Base-by-base conservation (phyloP, 2,888 invertebrate genomes). In the Lasius fuliginosus region DNA sequence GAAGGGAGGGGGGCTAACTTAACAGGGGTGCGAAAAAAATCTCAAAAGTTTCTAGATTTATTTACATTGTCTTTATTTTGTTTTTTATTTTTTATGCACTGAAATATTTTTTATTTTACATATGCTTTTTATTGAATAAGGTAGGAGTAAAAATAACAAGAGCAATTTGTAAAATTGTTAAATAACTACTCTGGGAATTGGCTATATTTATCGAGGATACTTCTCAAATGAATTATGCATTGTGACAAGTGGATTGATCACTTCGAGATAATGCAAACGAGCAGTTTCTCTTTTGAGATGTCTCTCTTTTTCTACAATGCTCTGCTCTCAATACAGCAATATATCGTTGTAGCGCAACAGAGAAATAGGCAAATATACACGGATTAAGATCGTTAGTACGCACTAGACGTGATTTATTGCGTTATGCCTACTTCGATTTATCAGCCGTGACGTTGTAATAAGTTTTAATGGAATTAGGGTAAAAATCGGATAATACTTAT, bases 391-490 rank as follows among this genome's bases (percentile, higher is more conserved):
- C 85, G 75, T 84, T 77, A 84, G 77, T 84, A 65, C 62, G 42
- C 33, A 65, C 65, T 58, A 42, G 46, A 83, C 75, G 83, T 87
- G 89, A 89, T 89, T 89, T 89, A 89, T 89, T 67, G 81, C 86
- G 82, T 76, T 33, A 46, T 56, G 68, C 77, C 71, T 64, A 86
- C 27, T 73, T 71, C 85, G 68, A 87, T 89, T 89, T 85, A 87
- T 83, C 87, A 73, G 56, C 1, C 36, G 71, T 53, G 64, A 58
- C 62, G 77, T 83, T 64, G 77, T 77, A 77, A 77, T 77, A n/a
- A 68, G 56, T 33, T 56, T 56, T 68, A 77, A 77, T 77, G 68
- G 30, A 77, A 77, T 77, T 68, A 23, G 68, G 30, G 30, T 40
- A 77, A 77, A 77, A 77, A 77, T 56, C 30, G 56, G 30, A 68